A percentile compares a stretch with the other conserved stretches of the same genome.
Evolutionary conservation across 2,888 invertebrate genomes (phyloP).

Genomic region (Hedya salicella): DNA sequence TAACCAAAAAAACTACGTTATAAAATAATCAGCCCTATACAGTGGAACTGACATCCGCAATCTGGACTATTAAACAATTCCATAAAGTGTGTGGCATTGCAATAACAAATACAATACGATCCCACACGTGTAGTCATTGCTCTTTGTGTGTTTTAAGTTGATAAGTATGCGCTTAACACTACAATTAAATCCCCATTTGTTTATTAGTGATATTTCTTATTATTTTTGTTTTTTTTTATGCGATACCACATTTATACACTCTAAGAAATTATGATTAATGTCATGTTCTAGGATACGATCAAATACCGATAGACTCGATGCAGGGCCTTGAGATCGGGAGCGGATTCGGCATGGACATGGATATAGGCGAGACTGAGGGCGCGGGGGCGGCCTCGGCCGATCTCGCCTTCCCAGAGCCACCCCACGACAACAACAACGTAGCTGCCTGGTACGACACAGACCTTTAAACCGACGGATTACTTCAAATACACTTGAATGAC

Average conservation of each 20-base stretch:
- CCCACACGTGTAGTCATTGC: too few species aligned
- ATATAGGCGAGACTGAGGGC: constrained; percentile 93
- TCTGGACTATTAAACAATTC: not conserved
- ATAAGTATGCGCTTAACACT: too few species aligned
- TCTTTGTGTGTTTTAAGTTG: too few species aligned
- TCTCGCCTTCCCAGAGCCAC: constrained; percentile 91
- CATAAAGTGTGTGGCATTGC: too few species aligned
- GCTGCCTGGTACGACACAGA: constrained; percentile 99
- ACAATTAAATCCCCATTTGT: too few species aligned
- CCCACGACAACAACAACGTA: constrained; percentile 95
- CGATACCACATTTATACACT: too few species aligned
- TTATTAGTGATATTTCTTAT: too few species aligned
- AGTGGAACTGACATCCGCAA: not conserved
- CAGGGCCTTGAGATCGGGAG: constrained; percentile 96
- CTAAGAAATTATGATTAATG: constrained; percentile 1
- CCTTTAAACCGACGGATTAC: constrained; percentile 84
- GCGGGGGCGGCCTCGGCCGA: constrained; percentile 92
- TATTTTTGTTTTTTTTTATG: not conserved
- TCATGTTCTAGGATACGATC: constrained; percentile 93
- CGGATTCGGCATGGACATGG: constrained; percentile 96
- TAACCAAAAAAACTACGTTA: not conserved
- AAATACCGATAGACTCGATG: constrained; percentile 98
- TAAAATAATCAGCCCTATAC: not conserved
- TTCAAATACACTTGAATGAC: not conserved
- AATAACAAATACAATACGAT: too few species aligned